Base-by-base conservation (phyloP, 2,113 vertebrate species). In the Rana temporaria region DNA sequence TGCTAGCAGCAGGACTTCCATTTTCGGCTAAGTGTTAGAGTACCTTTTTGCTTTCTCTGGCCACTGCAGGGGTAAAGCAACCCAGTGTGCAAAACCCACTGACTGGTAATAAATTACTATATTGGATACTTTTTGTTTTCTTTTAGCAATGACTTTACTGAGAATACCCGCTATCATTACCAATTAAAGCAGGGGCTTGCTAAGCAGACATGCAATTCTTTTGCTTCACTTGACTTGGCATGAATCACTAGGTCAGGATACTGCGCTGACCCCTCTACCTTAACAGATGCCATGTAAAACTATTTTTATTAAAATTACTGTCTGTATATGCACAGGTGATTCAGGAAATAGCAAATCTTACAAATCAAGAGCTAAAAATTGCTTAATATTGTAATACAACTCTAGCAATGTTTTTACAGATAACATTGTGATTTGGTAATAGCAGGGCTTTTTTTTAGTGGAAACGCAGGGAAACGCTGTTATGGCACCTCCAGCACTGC, bases 101-200 rank as follows among this genome's bases (percentile, higher is more conserved):
- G 89, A 87, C 92, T 90, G 89, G 90, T 92, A 93, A 93, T 91
- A 93, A 94, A 94, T 91, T 91, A 93, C 92, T 92, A 88, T 91
- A 92, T 93, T 91, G 90, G 91, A 92, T 89, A 90, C 89, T 90
- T 93, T 91, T 90, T 94, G 91, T 92, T 93, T 92, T 93, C 91
- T 91, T 91, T 88, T 86, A 84, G 89, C 91, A 88, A 87, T 87
- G 89, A 92, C 89, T 92, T 89, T 30, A 85, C 89, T 85, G 89
- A 85, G 86, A 74, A 85, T 89, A 90, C 90, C 87, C 88, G 87
- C 91, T 90, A 91, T 94, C 90, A 89, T 92, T 91, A 91, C 87
- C 92, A 91, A 94, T 94, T 94, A 92, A 92, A 92, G 91, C 85
- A 81, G 79, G 85, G 88, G 70, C 85, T 65, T 78, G 85, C 84